These are phyloP conservation scores for Jaculus jaculus DNA, from an alignment of 2,113 vertebrate species.

Conservation along the genomic window DNA sequence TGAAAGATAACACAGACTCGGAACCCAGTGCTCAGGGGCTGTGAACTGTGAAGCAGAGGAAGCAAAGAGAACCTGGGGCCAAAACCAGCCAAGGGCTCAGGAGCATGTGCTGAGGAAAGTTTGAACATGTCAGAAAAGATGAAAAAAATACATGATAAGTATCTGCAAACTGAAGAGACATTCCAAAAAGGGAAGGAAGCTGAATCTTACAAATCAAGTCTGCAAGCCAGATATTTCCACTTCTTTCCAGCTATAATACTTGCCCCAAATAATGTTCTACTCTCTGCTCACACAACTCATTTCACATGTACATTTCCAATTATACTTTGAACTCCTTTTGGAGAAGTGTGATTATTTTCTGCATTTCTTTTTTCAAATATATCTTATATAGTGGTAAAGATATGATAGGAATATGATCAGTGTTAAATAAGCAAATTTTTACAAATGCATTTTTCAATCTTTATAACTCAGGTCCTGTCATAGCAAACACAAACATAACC, in stretches of 20 bases:
- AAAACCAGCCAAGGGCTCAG: background rate
- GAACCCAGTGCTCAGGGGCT: accelerated
- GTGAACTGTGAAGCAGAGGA: background rate
- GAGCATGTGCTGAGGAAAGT: background rate
- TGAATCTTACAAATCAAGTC: background rate
- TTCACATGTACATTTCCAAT: background rate
- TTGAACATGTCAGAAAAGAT: background rate
- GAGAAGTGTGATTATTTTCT: background rate
- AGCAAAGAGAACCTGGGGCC: background rate
- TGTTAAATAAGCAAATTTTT: too few relatives aligned
- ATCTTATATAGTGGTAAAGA: background rate
- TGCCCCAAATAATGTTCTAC: background rate
- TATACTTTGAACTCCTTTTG: background rate
- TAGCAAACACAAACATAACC: background rate
- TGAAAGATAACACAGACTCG: background rate
- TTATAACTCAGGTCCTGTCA: background rate
- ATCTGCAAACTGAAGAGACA: background rate
- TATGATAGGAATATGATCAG: background rate
- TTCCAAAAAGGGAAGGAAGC: background rate
- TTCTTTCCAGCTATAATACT: background rate
- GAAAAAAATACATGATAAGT: background rate
- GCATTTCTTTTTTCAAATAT: background rate
- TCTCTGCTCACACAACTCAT: background rate
- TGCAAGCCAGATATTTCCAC: background rate
- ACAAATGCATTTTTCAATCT: too few relatives aligned